These are phyloP conservation scores for Sus cebifrons DNA, from an alignment of 2,797 vertebrate genomes.

Conservation along the genomic window DNA sequence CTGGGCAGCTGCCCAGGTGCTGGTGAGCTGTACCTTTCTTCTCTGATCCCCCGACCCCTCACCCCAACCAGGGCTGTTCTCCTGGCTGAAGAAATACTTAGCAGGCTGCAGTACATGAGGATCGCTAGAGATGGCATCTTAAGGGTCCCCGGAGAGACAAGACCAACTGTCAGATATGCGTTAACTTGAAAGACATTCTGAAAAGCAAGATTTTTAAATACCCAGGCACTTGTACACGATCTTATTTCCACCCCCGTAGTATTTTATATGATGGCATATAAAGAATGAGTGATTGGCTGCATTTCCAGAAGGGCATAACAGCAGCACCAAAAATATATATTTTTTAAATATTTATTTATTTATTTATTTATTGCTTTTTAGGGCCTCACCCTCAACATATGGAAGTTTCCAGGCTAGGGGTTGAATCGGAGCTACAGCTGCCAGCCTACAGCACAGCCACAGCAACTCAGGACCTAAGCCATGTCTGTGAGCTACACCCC, in stretches of 20 bases:
- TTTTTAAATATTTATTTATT: background rate
- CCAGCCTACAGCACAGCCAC: too few relatives aligned
- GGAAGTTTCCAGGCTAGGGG: too few relatives aligned
- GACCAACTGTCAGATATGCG: slow-evolving; percentile 26
- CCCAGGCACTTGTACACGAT: background rate
- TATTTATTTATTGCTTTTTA: too few relatives aligned
- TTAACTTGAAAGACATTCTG: slow-evolving; percentile 61
- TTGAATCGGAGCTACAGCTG: too few relatives aligned
- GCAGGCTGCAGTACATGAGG: background rate
- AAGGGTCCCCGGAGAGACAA: background rate
- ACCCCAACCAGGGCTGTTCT: background rate
- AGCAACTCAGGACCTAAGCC: too few relatives aligned
- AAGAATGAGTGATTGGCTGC: background rate
- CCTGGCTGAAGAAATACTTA: background rate
- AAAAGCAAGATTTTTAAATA: slow-evolving; percentile 62
- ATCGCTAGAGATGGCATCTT: background rate
- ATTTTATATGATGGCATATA: slow-evolving; percentile 34
- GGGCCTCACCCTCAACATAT: too few relatives aligned
- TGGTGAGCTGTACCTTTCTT: background rate
- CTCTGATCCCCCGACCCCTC: background rate
- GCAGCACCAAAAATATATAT: background rate
- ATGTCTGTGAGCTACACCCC: too few relatives aligned
- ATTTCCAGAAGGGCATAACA: background rate
- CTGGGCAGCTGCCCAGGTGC: background rate
- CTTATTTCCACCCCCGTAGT: background rate